Base-by-base conservation (phyloP, 2,113 vertebrate genomes). In the Phoxinus phoxinus region DNA sequence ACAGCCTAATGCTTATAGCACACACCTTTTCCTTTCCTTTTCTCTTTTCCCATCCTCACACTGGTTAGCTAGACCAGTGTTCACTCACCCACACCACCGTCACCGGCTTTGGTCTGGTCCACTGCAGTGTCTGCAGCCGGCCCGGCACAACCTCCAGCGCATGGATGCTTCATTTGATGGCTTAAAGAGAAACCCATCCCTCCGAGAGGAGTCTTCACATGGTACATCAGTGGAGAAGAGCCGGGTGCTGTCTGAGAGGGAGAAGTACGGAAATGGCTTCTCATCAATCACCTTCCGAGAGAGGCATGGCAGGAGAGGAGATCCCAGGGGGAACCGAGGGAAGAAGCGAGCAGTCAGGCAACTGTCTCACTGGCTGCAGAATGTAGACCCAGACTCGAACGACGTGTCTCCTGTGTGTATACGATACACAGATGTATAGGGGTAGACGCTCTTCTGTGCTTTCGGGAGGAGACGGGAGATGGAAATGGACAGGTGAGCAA, bases 261-360 rank as follows among this genome's bases (percentile, higher is more conserved):
- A 91, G 90, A 77, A 91, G 86, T 86, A 90, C 92, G 92, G 92
- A 94, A 93, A 92, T 91, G 89, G 87, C 89, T 91, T 77, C 89
- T 92, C 94, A 93, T 94, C 92, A 92, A 93, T 94, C 92, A 94
- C 53, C 56, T 44, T 90, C 84, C 4, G 41, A 85, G 69, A 92
- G 86, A 81, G 19, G 51, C 82, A 80, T 84, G 75, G 79, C 87
- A 65, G 79, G 65, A 80, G 77, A 58, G n/a, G n/a, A 35, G 74
- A 30, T 86, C 89, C 80, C 84, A 56, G 0, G 48, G 89, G 84
- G 89, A 81, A 37, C 23, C n/a, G 25, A 75, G 41, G 72, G 77
- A 79, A 81, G 80, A 85, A 86, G 79, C 58, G 51, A 85, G 90
- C 77, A 77, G 85, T 76, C 86, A 88, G 77, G 84, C 81, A 84